phyloP scores from a whole-genome alignment of 2,888 invertebrate genomes.

The Ophioninae sp. region DNA sequence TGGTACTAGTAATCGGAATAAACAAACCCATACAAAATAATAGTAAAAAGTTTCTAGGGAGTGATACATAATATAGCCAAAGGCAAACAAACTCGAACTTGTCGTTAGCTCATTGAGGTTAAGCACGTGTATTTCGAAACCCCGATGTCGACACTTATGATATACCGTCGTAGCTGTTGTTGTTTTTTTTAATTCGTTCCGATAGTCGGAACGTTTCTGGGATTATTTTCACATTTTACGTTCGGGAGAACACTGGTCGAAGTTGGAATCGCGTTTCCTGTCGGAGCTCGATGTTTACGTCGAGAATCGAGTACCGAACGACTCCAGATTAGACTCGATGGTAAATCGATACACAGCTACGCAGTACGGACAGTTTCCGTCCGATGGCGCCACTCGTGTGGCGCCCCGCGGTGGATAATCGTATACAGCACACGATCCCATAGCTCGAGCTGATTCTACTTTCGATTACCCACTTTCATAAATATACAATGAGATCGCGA shows the following conservation, averaged over 20 bases:
- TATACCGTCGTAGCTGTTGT: neutral
- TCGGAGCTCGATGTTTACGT: neutral
- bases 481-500: neutral
- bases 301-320: slow-evolving; percentile 8
- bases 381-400: slow-evolving; percentile 6
- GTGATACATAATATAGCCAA: too few relatives aligned
- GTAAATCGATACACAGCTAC: slow-evolving; percentile 6
- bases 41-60: too few relatives aligned
- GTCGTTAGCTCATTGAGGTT: slow-evolving; percentile 1
- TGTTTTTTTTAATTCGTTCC: neutral
- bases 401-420: neutral
- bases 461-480: neutral
- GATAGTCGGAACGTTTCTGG: neutral
- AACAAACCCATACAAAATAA: too few relatives aligned
- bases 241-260: neutral
- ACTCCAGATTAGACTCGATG: neutral
- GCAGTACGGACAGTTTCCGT: neutral
- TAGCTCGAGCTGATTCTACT: neutral
- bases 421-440: neutral
- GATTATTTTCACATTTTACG: neutral
- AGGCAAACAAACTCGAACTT: neutral
- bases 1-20: too few relatives aligned
- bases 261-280: neutral
- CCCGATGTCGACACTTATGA: neutral
- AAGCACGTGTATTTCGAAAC: neutral